Evolutionary conservation across 2,113 vertebrate genomes (phyloP).

Genomic region (Channa argus): DNA sequence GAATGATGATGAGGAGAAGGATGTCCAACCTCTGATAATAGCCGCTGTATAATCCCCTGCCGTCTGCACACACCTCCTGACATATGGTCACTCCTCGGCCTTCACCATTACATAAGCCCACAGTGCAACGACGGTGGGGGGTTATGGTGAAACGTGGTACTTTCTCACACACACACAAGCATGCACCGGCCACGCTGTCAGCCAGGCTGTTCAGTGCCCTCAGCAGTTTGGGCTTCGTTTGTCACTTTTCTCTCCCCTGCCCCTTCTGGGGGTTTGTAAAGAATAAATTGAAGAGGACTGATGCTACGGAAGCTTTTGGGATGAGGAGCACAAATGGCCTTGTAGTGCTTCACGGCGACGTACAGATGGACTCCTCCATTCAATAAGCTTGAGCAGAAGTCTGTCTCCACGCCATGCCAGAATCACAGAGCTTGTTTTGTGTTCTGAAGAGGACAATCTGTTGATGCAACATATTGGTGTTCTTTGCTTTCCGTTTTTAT

Average conservation of each 20-base stretch:
- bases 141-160: conserved; percentile 62
- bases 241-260: conserved; percentile 66
- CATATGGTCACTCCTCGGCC: conserved; percentile 81
- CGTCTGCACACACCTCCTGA: conserved; percentile 74
- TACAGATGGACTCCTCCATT: conserved; percentile 80
- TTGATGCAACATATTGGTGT: conserved; percentile 69
- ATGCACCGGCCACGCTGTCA: conserved; percentile 60
- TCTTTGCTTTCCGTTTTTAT: conserved; percentile 15
- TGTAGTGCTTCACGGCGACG: conserved; percentile 58
- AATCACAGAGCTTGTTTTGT: conserved; percentile 70
- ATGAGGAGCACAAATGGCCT: conserved; percentile 74
- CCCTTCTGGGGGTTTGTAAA: conserved; percentile 82
- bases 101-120: conserved; percentile 78
- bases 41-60: conserved; percentile 74
- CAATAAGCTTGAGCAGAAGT: conserved; percentile 79
- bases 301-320: conserved; percentile 74
- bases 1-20: conserved; percentile 78
- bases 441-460: conserved; percentile 74
- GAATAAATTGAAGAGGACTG: conserved; percentile 87
- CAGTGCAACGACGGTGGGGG: conserved; percentile 33
- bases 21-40: conserved; percentile 74
- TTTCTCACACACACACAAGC: conserved; percentile 61
- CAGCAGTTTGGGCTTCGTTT: conserved; percentile 72
- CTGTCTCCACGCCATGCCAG: conserved; percentile 64
- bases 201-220: conserved; percentile 75